Conservation (phyloP, 2,888 invertebrate species). For the Vanessa cardui region DNA sequence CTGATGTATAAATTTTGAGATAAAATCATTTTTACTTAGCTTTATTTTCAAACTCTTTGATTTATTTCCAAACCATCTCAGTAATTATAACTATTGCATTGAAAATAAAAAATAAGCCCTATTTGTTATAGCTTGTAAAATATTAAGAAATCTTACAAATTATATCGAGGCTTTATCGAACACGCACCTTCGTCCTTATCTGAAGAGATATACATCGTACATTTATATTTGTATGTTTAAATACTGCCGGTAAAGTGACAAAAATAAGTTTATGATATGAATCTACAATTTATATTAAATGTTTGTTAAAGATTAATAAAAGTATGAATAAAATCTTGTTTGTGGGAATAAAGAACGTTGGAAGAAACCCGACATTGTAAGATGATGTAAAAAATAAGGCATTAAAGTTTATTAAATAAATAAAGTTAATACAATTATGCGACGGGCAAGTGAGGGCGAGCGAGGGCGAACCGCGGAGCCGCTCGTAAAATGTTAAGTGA, state of each 20-base stretch:
- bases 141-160: constrained; percentile 5
- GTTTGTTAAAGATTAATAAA: not conserved
- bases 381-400: constrained; percentile 40
- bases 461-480: constrained; percentile 39
- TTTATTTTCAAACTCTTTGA: no score
- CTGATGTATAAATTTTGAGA: not conserved
- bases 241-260: constrained; percentile 23
- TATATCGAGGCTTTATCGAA: constrained; percentile 23
- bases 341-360: constrained; percentile 12
- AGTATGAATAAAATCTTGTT: not conserved
- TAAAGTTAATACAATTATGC: constrained; percentile 46
- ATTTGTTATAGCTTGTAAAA: constrained; percentile 2
- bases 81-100: not conserved
- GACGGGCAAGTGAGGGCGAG: constrained; percentile 42
- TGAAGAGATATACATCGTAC: constrained; percentile 30
- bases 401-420: constrained; percentile 49
- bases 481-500: constrained; percentile 63
- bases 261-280: constrained; percentile 22
- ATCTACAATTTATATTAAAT: constrained; percentile 17
- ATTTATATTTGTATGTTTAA: constrained; percentile 16
- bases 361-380: constrained; percentile 12
- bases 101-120: not conserved
- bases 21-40: not conserved
- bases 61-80: no score
- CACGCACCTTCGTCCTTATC: constrained; percentile 27